Evolutionary conservation across 2,888 invertebrate genomes (phyloP).

Genomic region (Protodeltote pygarga): DNA sequence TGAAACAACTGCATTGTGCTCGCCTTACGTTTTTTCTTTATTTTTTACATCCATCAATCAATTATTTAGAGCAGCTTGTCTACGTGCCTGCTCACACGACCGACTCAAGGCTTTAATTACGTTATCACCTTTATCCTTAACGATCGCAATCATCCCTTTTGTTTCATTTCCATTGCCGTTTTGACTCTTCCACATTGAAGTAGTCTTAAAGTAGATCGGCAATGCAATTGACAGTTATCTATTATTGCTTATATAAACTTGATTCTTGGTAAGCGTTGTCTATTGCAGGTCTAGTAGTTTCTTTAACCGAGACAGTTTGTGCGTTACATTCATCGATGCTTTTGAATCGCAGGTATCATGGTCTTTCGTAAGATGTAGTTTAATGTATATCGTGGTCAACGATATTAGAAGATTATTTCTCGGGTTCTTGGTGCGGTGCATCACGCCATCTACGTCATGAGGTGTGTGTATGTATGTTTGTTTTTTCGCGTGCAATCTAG

Average conservation of each 20-base stretch:
- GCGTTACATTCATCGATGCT: constrained; percentile 22
- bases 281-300: constrained; percentile 36
- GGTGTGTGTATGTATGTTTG: constrained; percentile 40
- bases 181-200: neutral
- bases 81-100: constrained; percentile 69
- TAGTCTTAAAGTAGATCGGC: constrained; percentile 10
- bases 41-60: constrained; percentile 62
- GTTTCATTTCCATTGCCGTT: constrained; percentile 28
- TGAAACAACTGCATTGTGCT: constrained; percentile 56
- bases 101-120: constrained; percentile 25
- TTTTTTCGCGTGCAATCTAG: constrained; percentile 46
- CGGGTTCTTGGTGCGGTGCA: constrained; percentile 28
- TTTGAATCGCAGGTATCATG: neutral
- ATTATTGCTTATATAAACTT: constrained; percentile 1
- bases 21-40: constrained; percentile 52
- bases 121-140: constrained; percentile 8
- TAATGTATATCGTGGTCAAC: constrained; percentile 16
- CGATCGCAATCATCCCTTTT: neutral
- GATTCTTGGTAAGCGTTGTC: constrained; percentile 10
- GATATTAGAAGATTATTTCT: neutral
- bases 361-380: neutral
- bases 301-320: constrained; percentile 7
- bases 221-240: constrained; percentile 19
- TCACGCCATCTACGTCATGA: constrained; percentile 66
- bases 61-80: constrained; percentile 65